A percentile compares a stretch with the other conserved stretches of the same genome.
These are phyloP conservation scores for Octopus bimaculoides DNA, from an alignment of 1,140 invertebrate genomes.

Conservation along the genomic window DNA sequence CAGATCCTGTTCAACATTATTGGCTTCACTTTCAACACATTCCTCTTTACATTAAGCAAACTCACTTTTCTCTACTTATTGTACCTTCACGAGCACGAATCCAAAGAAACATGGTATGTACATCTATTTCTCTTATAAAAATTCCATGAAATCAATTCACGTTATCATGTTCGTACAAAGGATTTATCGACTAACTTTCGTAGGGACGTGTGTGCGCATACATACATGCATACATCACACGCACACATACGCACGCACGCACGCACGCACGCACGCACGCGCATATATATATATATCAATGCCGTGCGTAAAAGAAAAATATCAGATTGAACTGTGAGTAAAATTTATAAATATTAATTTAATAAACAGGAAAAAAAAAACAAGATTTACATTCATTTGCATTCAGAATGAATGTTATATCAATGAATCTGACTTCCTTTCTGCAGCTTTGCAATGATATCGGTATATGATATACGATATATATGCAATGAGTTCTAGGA, in stretches of 20 bases:
- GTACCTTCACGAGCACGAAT: neutral
- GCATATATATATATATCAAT: no score
- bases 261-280: no score
- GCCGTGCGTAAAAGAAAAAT: no score
- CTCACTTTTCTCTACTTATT: neutral
- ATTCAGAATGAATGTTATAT: no score
- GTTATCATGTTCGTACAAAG: neutral
- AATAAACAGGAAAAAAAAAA: no score
- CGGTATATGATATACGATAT: no score
- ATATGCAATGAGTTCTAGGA: no score
- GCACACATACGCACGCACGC: neutral
- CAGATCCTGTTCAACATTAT: neutral
- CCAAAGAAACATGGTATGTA: neutral
- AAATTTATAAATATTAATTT: no score
- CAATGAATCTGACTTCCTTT: no score
- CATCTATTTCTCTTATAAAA: neutral
- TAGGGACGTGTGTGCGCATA: neutral
- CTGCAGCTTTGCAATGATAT: no score
- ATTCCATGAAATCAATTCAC: neutral
- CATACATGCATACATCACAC: neutral
- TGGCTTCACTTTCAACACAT: neutral
- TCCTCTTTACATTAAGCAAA: neutral
- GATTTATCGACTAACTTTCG: neutral
- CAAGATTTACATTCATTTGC: no score
- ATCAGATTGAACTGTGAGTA: no score